Percentiles rank a stretch among this genome's conserved stretches.
phyloP scores from a whole-genome alignment of 1,140 invertebrate species.

The Teleopsis dalmanni region DNA sequence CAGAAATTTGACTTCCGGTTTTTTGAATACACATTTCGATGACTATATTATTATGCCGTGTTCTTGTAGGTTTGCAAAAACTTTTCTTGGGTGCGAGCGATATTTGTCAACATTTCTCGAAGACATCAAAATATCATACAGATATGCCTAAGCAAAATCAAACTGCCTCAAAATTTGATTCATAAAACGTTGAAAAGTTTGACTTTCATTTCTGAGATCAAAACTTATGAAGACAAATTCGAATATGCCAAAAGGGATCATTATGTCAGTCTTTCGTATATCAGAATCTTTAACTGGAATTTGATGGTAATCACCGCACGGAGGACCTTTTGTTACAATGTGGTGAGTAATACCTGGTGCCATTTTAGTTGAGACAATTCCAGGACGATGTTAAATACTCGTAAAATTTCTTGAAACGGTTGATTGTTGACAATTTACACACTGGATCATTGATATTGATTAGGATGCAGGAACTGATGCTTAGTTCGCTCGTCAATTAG shows the following conservation, averaged over 20 bases:
- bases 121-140: no score
- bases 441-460: neutral
- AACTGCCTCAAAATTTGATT: neutral
- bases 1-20: constrained; percentile 1
- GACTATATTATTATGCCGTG: constrained; percentile 15
- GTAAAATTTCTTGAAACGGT: constrained; percentile 14
- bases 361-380: no score
- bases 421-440: neutral
- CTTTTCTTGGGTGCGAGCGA: constrained; percentile 42
- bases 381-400: constrained; percentile 17
- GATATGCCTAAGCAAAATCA: constrained; percentile 12
- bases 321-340: no score
- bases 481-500: constrained; percentile 27
- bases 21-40: neutral
- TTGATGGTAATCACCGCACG: constrained; percentile 46
- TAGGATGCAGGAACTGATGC: neutral
- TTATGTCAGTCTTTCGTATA: constrained; percentile 30
- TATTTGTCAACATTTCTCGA: no score
- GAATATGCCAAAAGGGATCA: constrained; percentile 21
- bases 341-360: no score
- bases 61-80: constrained; percentile 23
- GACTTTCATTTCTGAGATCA: constrained; percentile 17
- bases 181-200: constrained; percentile 1
- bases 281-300: constrained; percentile 28
- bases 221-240: constrained; percentile 20